These are phyloP conservation scores for Terebella lapidaria DNA, from an alignment of 2,888 invertebrate species.

Conservation along the genomic window DNA sequence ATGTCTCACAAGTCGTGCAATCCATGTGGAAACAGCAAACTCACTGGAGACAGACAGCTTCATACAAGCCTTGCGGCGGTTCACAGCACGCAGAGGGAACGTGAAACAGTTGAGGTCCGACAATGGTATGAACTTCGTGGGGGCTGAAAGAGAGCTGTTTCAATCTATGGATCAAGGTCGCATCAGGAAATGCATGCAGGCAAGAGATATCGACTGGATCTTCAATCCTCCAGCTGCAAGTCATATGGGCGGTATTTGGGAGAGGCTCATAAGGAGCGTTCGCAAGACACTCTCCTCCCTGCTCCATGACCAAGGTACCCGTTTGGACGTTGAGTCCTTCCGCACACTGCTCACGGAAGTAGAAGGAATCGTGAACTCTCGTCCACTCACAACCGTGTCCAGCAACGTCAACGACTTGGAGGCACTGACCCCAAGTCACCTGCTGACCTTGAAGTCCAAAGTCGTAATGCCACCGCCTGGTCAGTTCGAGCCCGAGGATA, in stretches of 20 bases:
- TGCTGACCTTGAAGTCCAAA: slow-evolving; percentile 14
- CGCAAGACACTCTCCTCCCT: neutral
- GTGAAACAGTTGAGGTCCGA: slow-evolving; percentile 20
- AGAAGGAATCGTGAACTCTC: neutral
- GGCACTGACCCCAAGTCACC: slow-evolving; percentile 17
- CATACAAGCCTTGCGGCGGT: slow-evolving; percentile 23
- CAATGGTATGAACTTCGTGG: slow-evolving; percentile 22
- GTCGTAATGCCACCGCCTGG: slow-evolving; percentile 23
- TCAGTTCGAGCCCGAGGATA: slow-evolving; percentile 18
- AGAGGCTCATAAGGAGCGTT: neutral
- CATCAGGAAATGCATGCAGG: neutral
- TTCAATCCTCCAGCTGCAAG: neutral
- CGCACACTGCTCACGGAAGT: neutral
- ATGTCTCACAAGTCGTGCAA: slow-evolving; percentile 37
- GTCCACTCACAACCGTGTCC: neutral
- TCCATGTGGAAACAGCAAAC: slow-evolving; percentile 33
- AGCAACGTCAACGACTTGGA: neutral
- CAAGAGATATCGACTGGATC: neutral
- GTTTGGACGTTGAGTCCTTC: neutral
- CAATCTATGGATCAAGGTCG: neutral
- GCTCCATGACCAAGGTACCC: neutral
- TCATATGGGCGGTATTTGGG: slow-evolving; percentile 5
- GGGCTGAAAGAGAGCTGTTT: slow-evolving; percentile 17
- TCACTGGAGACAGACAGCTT: slow-evolving; percentile 26
- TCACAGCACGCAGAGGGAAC: slow-evolving; percentile 21